Conservation (phyloP, 2,888 invertebrate species). For the Mechanitis messenoides region DNA sequence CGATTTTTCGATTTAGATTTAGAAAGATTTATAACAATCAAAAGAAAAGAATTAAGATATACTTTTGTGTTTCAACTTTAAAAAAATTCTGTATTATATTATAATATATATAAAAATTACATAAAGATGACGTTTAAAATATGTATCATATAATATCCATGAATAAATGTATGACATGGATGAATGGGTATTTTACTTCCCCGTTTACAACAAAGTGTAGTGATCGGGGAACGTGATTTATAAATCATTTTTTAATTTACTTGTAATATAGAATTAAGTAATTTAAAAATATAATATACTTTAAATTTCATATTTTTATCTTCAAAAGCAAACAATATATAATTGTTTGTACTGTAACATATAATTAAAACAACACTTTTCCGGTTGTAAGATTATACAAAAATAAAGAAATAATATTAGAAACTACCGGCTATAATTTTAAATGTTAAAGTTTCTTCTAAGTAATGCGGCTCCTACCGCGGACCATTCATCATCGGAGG, state of each 20-base stretch:
- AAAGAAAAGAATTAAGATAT: not conserved
- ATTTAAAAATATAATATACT: too few relatives aligned
- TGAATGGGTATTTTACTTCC: conserved; percentile 23
- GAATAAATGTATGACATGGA: conserved; percentile 19
- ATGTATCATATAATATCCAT: not conserved
- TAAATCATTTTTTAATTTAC: conserved; percentile 22
- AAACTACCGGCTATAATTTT: conserved; percentile 4
- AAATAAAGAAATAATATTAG: not conserved
- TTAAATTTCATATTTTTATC: too few relatives aligned
- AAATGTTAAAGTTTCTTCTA: conserved; percentile 12
- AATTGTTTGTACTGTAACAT: too few relatives aligned
- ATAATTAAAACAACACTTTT: too few relatives aligned
- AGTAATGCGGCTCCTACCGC: conserved; percentile 20
- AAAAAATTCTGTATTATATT: too few relatives aligned
- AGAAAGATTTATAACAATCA: not conserved
- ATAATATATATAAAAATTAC: not conserved
- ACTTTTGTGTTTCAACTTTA: too few relatives aligned
- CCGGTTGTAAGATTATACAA: too few relatives aligned
- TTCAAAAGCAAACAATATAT: too few relatives aligned
- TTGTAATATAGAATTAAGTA: conserved; percentile 19
- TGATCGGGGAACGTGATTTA: conserved; percentile 26
- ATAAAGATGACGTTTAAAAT: too few relatives aligned
- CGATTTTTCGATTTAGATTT: not conserved
- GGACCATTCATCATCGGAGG: conserved; percentile 25
- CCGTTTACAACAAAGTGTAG: conserved; percentile 25